These are phyloP conservation scores for Sardinella longiceps DNA, from an alignment of 2,797 vertebrate species.

Conservation along the genomic window DNA sequence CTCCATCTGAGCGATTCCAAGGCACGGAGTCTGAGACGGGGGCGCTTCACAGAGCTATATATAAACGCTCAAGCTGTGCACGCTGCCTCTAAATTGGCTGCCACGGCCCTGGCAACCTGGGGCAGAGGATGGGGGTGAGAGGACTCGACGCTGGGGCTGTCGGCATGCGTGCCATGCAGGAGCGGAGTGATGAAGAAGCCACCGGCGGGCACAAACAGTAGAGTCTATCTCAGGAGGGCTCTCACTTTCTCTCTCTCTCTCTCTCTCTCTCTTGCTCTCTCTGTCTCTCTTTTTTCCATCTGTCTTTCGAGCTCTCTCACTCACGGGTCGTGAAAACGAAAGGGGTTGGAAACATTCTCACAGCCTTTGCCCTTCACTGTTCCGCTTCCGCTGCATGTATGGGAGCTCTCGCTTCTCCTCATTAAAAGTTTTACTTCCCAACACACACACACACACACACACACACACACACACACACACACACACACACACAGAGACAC, in stretches of 20 bases:
- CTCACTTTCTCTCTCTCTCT: conserved; percentile 53
- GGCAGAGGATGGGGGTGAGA: conserved; percentile 41
- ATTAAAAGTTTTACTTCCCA: conserved; percentile 1
- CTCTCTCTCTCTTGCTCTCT: too few relatives aligned
- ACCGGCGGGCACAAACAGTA: background rate
- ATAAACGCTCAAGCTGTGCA: conserved; percentile 55
- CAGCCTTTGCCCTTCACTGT: background rate
- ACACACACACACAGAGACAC: conserved; percentile 22
- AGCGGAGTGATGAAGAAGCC: background rate
- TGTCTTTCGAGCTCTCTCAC: too few relatives aligned
- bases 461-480: conserved; percentile 9
- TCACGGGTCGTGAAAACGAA: conserved; percentile 66
- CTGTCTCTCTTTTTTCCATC: too few relatives aligned
- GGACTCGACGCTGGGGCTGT: background rate
- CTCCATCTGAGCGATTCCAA: conserved; percentile 68
- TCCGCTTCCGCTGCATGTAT: background rate
- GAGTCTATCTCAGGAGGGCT: conserved; percentile 49
- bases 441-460: background rate
- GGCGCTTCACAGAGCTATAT: conserved; percentile 66
- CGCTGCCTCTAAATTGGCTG: conserved; percentile 58
- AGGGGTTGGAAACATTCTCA: background rate
- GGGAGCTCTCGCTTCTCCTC: conserved; percentile 5
- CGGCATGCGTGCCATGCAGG: background rate
- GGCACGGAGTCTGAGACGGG: conserved; percentile 63
- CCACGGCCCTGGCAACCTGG: background rate